These are phyloP conservation scores for Polyergus mexicanus DNA, from an alignment of 1,140 invertebrate genomes.

Conservation along the genomic window DNA sequence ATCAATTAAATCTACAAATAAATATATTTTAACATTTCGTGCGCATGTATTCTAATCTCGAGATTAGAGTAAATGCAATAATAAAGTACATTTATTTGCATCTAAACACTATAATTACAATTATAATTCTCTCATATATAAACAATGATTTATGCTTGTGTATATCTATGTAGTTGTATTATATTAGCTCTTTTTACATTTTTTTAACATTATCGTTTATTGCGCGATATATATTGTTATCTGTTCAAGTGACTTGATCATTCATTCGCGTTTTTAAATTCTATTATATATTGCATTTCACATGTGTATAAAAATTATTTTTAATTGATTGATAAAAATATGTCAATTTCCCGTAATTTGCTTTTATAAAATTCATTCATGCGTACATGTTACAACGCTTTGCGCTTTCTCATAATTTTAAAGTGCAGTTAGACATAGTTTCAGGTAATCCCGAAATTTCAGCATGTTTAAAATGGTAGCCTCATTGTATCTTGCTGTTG, in stretches of 20 bases:
- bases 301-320: not conserved
- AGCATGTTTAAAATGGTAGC: not conserved
- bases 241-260: not conserved
- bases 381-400: too few species aligned
- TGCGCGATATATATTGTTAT: not conserved
- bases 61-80: conserved; percentile 17
- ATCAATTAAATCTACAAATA: not conserved
- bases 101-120: conserved; percentile 15
- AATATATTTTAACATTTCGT: conserved; percentile 30
- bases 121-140: conserved; percentile 8
- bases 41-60: conserved; percentile 7
- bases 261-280: not conserved
- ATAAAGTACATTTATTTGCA: conserved; percentile 32
- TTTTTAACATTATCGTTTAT: conserved; percentile 4
- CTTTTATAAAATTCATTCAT: not conserved
- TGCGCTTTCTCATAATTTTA: conserved; percentile 3
- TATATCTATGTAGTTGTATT: conserved; percentile 1
- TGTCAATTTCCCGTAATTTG: not conserved
- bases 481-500: conserved; percentile 12
- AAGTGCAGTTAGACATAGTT: conserved; percentile 7
- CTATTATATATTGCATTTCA: not conserved
- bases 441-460: conserved; percentile 23
- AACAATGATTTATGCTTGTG: conserved; percentile 35
- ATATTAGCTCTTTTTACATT: conserved; percentile 39
- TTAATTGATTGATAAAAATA: not conserved